A percentile compares a stretch with the other conserved stretches of the same genome.
These are phyloP conservation scores for Bombus consobrinus DNA, from an alignment of 1,140 invertebrate genomes.

Conservation along the genomic window DNA sequence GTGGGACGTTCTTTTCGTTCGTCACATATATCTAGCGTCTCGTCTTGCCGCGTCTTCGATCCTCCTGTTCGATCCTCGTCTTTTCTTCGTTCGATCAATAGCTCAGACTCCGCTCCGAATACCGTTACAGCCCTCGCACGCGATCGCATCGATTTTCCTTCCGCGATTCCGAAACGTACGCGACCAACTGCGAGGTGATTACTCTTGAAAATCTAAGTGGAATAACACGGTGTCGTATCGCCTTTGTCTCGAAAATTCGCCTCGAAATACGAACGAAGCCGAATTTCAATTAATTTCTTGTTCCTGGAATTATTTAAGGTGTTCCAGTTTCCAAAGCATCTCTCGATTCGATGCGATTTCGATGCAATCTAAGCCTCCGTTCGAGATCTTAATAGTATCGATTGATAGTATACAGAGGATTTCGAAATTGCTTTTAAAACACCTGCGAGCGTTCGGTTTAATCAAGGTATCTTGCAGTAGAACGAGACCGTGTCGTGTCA, in stretches of 20 bases:
- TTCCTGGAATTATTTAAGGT: neutral
- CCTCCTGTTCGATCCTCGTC: slow-evolving; percentile 40
- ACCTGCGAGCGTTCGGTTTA: neutral
- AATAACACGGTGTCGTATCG: neutral
- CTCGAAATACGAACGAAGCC: neutral
- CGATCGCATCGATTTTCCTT: slow-evolving; percentile 73
- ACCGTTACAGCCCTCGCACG: slow-evolving; percentile 72
- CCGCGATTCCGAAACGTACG: slow-evolving; percentile 57
- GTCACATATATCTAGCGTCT: slow-evolving; percentile 55
- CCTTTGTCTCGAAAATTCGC: neutral
- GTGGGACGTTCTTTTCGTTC: slow-evolving; percentile 33
- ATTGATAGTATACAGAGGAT: neutral
- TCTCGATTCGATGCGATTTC: neutral
- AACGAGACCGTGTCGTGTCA: neutral
- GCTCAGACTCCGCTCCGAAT: slow-evolving; percentile 64
- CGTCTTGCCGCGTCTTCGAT: slow-evolving; percentile 57
- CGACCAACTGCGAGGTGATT: neutral
- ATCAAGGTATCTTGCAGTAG: neutral
- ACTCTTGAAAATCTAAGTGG: neutral
- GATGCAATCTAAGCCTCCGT: neutral
- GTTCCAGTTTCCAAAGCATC: neutral
- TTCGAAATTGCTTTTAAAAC: neutral
- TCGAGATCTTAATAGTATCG: neutral
- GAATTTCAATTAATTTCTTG: neutral
- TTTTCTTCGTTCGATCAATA: slow-evolving; percentile 60